Percentiles rank a stretch among this genome's conserved stretches.
These are phyloP conservation scores for Platysteira castanea DNA, from an alignment of 2,113 vertebrate species.

Conservation along the genomic window DNA sequence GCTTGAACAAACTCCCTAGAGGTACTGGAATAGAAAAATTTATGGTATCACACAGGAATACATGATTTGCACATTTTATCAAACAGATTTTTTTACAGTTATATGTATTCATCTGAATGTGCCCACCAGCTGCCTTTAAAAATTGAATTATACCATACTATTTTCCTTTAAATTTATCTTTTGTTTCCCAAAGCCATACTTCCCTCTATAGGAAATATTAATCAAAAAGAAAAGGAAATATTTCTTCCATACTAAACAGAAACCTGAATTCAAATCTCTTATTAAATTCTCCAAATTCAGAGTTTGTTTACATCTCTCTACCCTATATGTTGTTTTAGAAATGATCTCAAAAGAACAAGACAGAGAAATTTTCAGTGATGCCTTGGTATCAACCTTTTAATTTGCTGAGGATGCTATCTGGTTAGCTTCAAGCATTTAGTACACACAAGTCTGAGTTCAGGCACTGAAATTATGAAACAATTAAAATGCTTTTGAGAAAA, in stretches of 20 bases:
- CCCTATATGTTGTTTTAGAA: neutral
- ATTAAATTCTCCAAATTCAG: neutral
- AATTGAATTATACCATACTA: neutral
- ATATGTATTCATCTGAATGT: neutral
- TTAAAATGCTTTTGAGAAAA: conserved; percentile 26
- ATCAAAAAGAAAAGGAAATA: neutral
- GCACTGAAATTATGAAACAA: neutral
- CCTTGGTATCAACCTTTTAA: neutral
- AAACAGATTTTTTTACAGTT: neutral
- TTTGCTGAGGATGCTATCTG: neutral
- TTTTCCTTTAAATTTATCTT: neutral
- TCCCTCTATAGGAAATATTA: neutral
- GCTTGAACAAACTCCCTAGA: neutral
- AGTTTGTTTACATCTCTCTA: neutral
- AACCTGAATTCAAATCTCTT: neutral
- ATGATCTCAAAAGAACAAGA: neutral
- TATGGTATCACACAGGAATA: neutral
- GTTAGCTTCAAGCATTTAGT: neutral
- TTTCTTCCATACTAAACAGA: neutral
- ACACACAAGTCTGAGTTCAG: neutral
- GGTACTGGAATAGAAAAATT: neutral
- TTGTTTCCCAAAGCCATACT: neutral
- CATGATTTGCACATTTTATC: neutral
- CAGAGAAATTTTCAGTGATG: neutral
- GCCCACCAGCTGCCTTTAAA: neutral